Percentiles rank a stretch among this genome's conserved stretches.
phyloP scores from a whole-genome alignment of 2,888 invertebrate species.

The Sarcophaga rosellei region DNA sequence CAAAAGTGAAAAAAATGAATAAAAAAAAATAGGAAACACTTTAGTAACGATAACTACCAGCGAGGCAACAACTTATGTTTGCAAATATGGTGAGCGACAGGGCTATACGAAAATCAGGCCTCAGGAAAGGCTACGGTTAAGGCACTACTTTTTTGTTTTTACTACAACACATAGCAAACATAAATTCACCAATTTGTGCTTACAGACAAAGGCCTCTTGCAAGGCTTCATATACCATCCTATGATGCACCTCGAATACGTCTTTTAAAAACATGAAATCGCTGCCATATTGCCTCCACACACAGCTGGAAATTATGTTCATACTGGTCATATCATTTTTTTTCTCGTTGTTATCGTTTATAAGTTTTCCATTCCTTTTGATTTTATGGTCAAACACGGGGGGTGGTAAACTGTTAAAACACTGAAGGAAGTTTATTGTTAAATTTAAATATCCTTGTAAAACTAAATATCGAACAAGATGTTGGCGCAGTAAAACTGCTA shows the following conservation, averaged over 20 bases:
- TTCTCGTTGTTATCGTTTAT: neutral
- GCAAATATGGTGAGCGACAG: too few relatives aligned
- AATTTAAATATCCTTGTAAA: slow-evolving; percentile 31
- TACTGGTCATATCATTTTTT: slow-evolving; percentile 14
- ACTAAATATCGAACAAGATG: slow-evolving; percentile 8
- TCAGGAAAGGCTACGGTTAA: too few relatives aligned
- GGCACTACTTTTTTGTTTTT: too few relatives aligned
- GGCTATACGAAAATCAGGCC: too few relatives aligned
- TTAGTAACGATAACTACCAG: neutral
- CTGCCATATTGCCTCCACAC: neutral
- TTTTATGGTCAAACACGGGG: neutral
- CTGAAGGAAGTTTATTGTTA: slow-evolving; percentile 8
- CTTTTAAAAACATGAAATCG: neutral
- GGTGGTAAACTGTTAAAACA: neutral
- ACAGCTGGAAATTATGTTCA: slow-evolving; percentile 54
- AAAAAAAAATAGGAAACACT: neutral
- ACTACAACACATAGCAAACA: too few relatives aligned
- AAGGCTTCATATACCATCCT: neutral
- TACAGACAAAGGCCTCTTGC: neutral
- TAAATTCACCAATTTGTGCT: too few relatives aligned
- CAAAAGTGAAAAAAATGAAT: neutral
- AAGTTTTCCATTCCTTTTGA: neutral
- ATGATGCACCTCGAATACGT: neutral
- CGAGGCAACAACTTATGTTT: neutral
- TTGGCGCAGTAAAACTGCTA: neutral